Evolutionary conservation across 2,797 vertebrate species (phyloP).

Genomic region (Phoxinus dragarum): DNA sequence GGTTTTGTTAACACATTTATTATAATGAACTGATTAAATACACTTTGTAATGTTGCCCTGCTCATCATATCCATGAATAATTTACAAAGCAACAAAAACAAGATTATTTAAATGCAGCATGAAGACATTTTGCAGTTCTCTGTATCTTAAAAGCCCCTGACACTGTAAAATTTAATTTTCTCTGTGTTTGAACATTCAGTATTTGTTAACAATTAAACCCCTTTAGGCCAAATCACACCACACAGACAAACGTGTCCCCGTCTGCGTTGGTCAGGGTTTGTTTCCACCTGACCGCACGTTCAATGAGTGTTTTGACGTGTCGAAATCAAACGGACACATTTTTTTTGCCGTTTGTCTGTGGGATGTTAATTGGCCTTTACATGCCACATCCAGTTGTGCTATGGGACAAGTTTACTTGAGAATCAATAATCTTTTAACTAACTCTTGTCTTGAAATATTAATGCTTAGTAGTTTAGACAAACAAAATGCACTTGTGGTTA

Average conservation of each 20-base stretch:
- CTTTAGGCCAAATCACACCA: neutral
- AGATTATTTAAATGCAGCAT: neutral
- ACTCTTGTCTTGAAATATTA: neutral
- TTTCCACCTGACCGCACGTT: too few relatives aligned
- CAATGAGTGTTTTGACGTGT: too few relatives aligned
- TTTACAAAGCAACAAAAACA: neutral
- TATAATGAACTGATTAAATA: neutral
- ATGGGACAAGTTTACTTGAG: neutral
- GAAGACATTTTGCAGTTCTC: neutral
- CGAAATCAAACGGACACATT: too few relatives aligned
- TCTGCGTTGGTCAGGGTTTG: too few relatives aligned
- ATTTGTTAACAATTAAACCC: neutral
- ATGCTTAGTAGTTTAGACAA: neutral
- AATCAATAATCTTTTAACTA: neutral
- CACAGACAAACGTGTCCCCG: too few relatives aligned
- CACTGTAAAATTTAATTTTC: neutral
- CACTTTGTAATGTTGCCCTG: neutral
- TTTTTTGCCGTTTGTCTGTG: too few relatives aligned
- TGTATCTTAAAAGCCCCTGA: neutral
- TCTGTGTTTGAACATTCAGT: neutral
- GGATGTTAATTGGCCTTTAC: too few relatives aligned
- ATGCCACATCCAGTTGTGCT: neutral
- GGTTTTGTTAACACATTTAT: neutral
- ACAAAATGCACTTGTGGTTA: neutral
- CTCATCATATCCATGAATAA: neutral